Evolutionary conservation across 2,888 invertebrate genomes (phyloP).

Genomic region (Formica aserva): DNA sequence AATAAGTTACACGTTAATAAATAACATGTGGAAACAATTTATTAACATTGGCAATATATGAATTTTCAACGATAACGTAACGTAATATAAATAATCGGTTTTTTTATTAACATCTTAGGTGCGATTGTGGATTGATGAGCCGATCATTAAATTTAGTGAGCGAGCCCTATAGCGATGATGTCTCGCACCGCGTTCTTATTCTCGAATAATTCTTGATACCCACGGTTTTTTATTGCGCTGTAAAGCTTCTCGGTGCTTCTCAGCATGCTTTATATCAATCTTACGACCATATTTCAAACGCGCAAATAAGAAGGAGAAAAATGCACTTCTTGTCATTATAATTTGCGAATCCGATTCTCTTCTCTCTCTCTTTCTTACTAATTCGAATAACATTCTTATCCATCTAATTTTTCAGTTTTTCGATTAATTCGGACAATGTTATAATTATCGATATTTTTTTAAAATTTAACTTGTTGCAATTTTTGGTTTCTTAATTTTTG

Average conservation of each 20-base stretch:
- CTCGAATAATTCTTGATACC: slow-evolving; percentile 68
- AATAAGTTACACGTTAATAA: not conserved
- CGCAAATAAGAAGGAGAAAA: slow-evolving; percentile 55
- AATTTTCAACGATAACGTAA: slow-evolving; percentile 69
- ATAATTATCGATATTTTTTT: not conserved
- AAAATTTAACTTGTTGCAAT: not conserved
- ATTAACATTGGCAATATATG: slow-evolving; percentile 66
- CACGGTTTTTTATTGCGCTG: slow-evolving; percentile 73
- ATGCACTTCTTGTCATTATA: slow-evolving; percentile 37
- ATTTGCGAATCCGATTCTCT: slow-evolving; percentile 19
- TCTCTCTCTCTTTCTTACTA: not conserved
- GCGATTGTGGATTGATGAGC: slow-evolving; percentile 23
- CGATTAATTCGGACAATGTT: not conserved
- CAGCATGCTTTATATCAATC: slow-evolving; percentile 77
- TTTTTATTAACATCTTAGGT: slow-evolving; percentile 25
- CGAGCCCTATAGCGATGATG: slow-evolving; percentile 37
- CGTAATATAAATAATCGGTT: slow-evolving; percentile 61
- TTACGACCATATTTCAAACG: slow-evolving; percentile 77
- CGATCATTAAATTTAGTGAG: slow-evolving; percentile 57
- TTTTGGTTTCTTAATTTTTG: not conserved
- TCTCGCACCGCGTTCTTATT: slow-evolving; percentile 61
- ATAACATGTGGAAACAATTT: slow-evolving; percentile 17
- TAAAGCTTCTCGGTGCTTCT: slow-evolving; percentile 71
- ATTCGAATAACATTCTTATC: not conserved
- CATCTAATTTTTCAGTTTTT: not conserved